Evolutionary conservation across 2,797 vertebrate genomes (phyloP).

Genomic region (Neosilurus mollespiculum): DNA sequence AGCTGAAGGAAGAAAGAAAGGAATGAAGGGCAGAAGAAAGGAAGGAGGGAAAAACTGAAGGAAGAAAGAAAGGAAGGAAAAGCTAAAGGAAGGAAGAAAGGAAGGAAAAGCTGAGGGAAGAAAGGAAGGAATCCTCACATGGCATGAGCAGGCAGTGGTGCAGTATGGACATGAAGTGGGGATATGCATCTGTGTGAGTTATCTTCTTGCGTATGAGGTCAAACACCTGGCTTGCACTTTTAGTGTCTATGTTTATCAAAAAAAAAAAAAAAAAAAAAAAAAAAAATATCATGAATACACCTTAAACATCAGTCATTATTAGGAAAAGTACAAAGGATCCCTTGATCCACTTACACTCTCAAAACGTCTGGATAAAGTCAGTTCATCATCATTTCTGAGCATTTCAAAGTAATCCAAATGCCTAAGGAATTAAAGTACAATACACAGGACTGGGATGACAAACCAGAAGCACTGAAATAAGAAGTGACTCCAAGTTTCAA

Average conservation of each 20-base stretch:
- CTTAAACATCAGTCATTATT: not conserved
- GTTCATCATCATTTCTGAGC: conserved; percentile 96
- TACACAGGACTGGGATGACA: not conserved
- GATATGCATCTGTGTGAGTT: conserved; percentile 94
- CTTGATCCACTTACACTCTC: conserved; percentile 78
- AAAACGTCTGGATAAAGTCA: conserved; percentile 93
- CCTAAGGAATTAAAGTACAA: conserved; percentile 65
- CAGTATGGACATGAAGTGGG: conserved; percentile 98
- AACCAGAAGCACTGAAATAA: not conserved
- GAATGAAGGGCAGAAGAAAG: not conserved
- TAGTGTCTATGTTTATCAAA: conserved; percentile 96
- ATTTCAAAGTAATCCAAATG: conserved; percentile 99
- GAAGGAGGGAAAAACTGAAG: not conserved
- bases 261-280: not conserved
- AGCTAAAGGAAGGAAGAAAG: not conserved
- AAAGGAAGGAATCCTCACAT: conserved; percentile 77
- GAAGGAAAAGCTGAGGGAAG: not conserved
- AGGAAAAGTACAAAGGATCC: not conserved
- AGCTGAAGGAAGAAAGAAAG: not conserved
- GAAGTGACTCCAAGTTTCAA: not conserved
- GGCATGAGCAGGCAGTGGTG: conserved; percentile 99
- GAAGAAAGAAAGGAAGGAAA: not conserved
- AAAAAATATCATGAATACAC: not conserved
- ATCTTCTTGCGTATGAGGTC: conserved; percentile 95
- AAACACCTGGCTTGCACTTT: conserved; percentile 96